Conservation (phyloP, 2,888 invertebrate genomes). For the Gisinianus flammeolus region DNA sequence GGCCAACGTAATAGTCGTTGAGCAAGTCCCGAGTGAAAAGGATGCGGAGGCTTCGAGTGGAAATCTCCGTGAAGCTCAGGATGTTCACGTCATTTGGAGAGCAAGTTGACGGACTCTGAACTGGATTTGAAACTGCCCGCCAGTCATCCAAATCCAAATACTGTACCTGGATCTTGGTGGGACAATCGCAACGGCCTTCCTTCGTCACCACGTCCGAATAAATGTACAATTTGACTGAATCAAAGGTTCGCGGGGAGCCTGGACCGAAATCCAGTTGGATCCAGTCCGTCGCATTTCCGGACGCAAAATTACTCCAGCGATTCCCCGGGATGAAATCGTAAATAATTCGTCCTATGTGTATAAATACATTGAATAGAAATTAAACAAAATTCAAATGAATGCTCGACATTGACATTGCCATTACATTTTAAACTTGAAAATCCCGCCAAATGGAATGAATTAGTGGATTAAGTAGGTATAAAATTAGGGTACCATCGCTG, state of each 20-base stretch:
- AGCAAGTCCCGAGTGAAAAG: conserved; percentile 46
- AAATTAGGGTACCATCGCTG: conserved; percentile 52
- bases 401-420: too few relatives aligned
- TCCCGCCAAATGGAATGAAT: too few relatives aligned
- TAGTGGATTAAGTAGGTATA: too few relatives aligned
- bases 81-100: conserved; percentile 49
- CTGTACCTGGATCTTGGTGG: conserved; percentile 44
- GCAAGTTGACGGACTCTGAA: conserved; percentile 41
- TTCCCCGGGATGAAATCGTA: conserved; percentile 54
- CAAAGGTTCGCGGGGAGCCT: conserved; percentile 44
- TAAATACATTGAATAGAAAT: too few relatives aligned
- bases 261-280: conserved; percentile 53
- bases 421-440: too few relatives aligned
- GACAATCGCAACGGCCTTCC: conserved; percentile 52
- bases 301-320: conserved; percentile 55
- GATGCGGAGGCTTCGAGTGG: conserved; percentile 48
- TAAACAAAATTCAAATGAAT: too few relatives aligned
- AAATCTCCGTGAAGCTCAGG: conserved; percentile 48
- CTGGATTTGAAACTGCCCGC: conserved; percentile 42
- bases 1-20: conserved; percentile 51
- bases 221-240: conserved; percentile 51
- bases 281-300: too few relatives aligned
- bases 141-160: conserved; percentile 32
- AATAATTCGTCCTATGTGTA: conserved; percentile 53
- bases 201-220: too few relatives aligned